These are phyloP conservation scores for Microvelia longipes DNA, from an alignment of 1,140 invertebrate species.

Conservation along the genomic window DNA sequence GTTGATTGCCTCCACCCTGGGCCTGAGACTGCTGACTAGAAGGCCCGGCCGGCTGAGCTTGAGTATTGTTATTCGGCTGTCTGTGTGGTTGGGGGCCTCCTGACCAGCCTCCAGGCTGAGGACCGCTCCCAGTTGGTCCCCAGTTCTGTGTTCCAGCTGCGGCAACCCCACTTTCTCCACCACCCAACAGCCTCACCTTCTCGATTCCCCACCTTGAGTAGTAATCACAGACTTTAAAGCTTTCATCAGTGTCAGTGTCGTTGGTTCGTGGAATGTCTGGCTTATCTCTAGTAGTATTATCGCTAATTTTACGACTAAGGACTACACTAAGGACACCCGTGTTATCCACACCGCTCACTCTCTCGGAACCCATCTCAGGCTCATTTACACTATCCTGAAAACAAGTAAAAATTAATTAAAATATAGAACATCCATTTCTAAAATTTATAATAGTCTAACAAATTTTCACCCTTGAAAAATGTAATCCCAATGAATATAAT, in stretches of 20 bases:
- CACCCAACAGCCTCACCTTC: slow-evolving; percentile 46
- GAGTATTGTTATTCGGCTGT: slow-evolving; percentile 33
- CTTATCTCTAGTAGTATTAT: slow-evolving; percentile 25
- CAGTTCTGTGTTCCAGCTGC: slow-evolving; percentile 24
- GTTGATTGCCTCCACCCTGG: slow-evolving; percentile 9
- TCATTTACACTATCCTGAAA: slow-evolving; percentile 13
- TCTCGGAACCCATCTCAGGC: slow-evolving; percentile 14
- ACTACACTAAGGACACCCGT: slow-evolving; percentile 16
- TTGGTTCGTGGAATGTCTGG: slow-evolving; percentile 42
- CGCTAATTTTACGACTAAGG: slow-evolving; percentile 21
- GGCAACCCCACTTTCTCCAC: slow-evolving; percentile 61
- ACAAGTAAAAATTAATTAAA: slow-evolving; percentile 3
- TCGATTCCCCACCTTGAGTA: slow-evolving; percentile 41
- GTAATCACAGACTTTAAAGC: slow-evolving; percentile 21
- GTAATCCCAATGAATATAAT: too few species aligned
- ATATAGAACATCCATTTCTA: not conserved
- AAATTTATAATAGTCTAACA: not conserved
- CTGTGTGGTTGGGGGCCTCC: slow-evolving; percentile 27
- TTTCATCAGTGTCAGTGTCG: slow-evolving; percentile 32
- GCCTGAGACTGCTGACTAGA: slow-evolving; percentile 13
- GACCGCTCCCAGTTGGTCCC: slow-evolving; percentile 54
- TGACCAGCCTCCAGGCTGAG: slow-evolving; percentile 36
- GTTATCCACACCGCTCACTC: slow-evolving; percentile 8
- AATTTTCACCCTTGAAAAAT: too few species aligned
- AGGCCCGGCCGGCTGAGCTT: slow-evolving; percentile 34